phyloP scores from a whole-genome alignment of 2,113 vertebrate genomes.

The Petromus typicus region DNA sequence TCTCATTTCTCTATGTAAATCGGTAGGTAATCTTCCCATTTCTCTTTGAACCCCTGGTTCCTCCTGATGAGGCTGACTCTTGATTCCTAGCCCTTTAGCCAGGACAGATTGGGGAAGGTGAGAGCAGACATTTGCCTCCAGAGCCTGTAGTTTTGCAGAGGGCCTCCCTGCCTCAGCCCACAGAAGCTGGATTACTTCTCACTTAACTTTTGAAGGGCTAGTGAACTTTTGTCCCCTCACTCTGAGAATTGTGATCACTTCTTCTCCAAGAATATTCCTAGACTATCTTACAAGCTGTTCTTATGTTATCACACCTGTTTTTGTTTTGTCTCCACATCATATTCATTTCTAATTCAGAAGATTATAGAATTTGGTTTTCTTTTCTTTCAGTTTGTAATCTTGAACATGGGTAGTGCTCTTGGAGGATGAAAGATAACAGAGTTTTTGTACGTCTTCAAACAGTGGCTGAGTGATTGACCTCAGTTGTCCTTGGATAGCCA shows the following conservation, averaged over 20 bases:
- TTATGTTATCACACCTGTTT: background rate
- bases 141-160: background rate
- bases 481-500: background rate
- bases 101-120: background rate
- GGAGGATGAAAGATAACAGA: background rate
- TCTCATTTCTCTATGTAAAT: background rate
- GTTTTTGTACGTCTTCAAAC: conserved; percentile 10
- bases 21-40: background rate
- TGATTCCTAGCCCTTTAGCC: background rate
- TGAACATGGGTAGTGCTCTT: background rate
- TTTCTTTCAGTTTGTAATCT: background rate
- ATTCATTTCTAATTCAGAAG: background rate
- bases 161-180: background rate
- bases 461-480: background rate
- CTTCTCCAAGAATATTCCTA: background rate
- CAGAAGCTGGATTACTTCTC: background rate
- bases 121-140: background rate
- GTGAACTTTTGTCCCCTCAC: background rate
- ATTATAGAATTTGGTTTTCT: background rate
- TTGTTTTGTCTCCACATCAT: background rate
- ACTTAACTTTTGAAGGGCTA: background rate
- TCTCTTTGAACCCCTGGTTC: background rate
- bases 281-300: background rate
- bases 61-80: background rate
- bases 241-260: background rate